Base-by-base conservation (phyloP, 2,888 invertebrate species). In the Parnassius glacialis region DNA sequence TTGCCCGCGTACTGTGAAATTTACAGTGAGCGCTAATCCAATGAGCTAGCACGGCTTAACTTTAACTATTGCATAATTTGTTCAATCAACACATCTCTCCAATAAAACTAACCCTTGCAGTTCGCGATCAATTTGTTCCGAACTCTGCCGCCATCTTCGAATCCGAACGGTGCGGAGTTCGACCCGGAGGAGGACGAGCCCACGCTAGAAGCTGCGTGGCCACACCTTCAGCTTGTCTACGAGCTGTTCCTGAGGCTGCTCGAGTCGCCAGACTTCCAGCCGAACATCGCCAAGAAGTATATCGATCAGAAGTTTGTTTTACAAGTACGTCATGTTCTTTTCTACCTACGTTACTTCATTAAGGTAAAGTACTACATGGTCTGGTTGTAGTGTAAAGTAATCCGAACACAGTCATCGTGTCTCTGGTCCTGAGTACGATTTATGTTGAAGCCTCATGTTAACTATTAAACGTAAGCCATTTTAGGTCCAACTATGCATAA, bases 141-240 rank as follows among this genome's bases (percentile, higher is more conserved):
- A 73, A 96, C 97, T 71, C 87, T 97, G 84, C 97, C 97, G 73
- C 97, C 97, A 68, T 92, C 96, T 90, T 92, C 96, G 92, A 93
- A 97, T 93, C 97, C 96, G 12, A 95, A 95, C 78, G 96, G 96
- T 10, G 96, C 96, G 0, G 97, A 97, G 84, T 97, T 96, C 84
- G 97, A 97, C 86, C 97, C 97, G 0, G 97, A 97, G 82, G 98
- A 98, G 84, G 98, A 98, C 90, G 98, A 98, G 86, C 98, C 98
- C 43, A 97, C 97, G 56, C 87, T 98, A 76, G 98, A 98, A 92
- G 98, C 97, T 5, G 96, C 97, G 52, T 98, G 98, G 98, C 97
- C 98, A 16, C 98, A 98, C 83, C 92, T 97, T 70, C 97, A 97
- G 92, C 92, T 97, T 80, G 95, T 95, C 59, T 95, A 94, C 81